These are phyloP conservation scores for Ips typographus DNA, from an alignment of 1,140 invertebrate genomes.

Conservation along the genomic window DNA sequence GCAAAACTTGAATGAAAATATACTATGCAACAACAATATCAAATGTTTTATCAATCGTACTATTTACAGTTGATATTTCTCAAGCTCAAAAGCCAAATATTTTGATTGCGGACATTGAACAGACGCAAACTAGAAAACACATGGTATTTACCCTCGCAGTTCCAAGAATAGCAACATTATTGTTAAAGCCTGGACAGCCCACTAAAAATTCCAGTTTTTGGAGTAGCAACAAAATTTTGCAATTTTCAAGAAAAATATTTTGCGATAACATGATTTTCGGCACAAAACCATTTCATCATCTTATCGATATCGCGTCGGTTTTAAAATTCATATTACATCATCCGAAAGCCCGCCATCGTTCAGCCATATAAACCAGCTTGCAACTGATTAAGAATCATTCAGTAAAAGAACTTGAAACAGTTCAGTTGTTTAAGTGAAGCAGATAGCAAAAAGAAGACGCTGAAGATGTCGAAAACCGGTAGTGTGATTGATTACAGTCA, in stretches of 20 bases:
- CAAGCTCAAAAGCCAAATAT: too few relatives aligned
- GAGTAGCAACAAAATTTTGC: slow-evolving; percentile 11
- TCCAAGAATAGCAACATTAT: too few relatives aligned
- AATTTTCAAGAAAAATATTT: slow-evolving; percentile 13
- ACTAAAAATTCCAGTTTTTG: too few relatives aligned
- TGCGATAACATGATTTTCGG: slow-evolving; percentile 11
- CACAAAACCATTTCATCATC: slow-evolving; percentile 25
- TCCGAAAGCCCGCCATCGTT: slow-evolving; percentile 4
- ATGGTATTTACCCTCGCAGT: too few relatives aligned
- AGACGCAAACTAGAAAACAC: too few relatives aligned
- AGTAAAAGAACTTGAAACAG: background rate
- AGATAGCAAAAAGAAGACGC: background rate
- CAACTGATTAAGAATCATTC: slow-evolving; percentile 9
- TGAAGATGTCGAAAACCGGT: slow-evolving; percentile 14
- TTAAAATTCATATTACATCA: slow-evolving; percentile 15
- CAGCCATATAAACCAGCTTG: background rate
- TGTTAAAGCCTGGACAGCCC: too few relatives aligned
- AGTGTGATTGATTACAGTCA: slow-evolving; percentile 46
- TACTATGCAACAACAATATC: too few relatives aligned
- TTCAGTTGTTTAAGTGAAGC: background rate
- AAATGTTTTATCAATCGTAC: too few relatives aligned
- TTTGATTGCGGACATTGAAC: too few relatives aligned
- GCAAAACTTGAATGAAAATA: too few relatives aligned
- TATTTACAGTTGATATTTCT: too few relatives aligned
- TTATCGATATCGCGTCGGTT: slow-evolving; percentile 1